phyloP scores from a whole-genome alignment of 2,888 invertebrate species.

The Orgyia antiqua region DNA sequence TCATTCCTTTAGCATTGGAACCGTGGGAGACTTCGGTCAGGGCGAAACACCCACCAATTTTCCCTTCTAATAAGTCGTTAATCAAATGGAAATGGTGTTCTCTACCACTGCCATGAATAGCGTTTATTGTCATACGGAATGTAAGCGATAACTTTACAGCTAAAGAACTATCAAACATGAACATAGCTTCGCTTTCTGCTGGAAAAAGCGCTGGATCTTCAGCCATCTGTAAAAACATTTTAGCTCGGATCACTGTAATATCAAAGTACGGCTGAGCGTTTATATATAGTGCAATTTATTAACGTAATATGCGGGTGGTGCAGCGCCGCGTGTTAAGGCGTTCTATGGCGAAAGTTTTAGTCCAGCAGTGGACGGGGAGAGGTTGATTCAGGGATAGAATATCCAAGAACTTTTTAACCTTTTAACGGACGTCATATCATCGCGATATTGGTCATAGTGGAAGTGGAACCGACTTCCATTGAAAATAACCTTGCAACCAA shows the following conservation, averaged over 20 bases:
- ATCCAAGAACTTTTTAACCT: too few species aligned
- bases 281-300: neutral
- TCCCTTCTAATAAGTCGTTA: conserved; percentile 50
- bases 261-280: neutral
- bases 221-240: conserved; percentile 47
- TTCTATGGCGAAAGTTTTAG: too few species aligned
- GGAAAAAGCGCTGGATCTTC: conserved; percentile 66
- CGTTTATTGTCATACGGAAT: conserved; percentile 82
- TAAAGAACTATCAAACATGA: conserved; percentile 79
- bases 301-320: neutral
- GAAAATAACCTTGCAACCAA: too few species aligned
- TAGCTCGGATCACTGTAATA: neutral
- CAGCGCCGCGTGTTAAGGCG: too few species aligned
- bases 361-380: too few species aligned
- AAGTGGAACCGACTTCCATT: too few species aligned
- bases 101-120: conserved; percentile 81
- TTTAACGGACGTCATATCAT: too few species aligned
- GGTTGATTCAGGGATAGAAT: too few species aligned
- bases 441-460: too few species aligned
- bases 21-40: conserved; percentile 95
- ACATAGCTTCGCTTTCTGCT: conserved; percentile 73
- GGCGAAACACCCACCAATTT: conserved; percentile 82
- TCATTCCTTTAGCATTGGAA: conserved; percentile 92
- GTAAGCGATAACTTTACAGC: conserved; percentile 83
- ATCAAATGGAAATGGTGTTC: conserved; percentile 79